Base-by-base conservation (phyloP, 2,888 invertebrate species). In the Suillia variegata region DNA sequence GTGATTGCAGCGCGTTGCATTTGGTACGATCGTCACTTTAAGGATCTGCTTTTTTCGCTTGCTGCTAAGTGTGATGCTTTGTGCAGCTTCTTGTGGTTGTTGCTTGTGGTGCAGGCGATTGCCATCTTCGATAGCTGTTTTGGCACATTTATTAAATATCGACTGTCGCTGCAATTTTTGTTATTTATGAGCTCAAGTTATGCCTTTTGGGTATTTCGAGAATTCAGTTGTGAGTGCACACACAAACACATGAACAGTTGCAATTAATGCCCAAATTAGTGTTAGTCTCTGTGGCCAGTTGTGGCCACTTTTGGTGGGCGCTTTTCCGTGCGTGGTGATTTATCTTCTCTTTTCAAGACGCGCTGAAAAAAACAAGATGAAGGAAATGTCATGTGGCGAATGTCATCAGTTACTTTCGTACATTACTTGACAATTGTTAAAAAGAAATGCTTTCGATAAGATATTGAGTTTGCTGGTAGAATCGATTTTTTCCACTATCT, bases 201-300 rank as follows among this genome's bases (percentile, higher is more conserved):
- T 71, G 71, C 73, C 71, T 71, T 72, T 74, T 71, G 74, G 73
- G 71, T 72, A 75, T 71, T 70, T 67, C 60, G 62, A 71, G 74
- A 74, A 71, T 70, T 64, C 63, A 64, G 64, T 60, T 61, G 66
- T 67, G 65, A 63, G 33, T 42, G 24, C 42, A 51, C 20, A 51
- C 51, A 56, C n/a, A n/a, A n/a, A n/a, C n/a, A n/a, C n/a, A n/a
- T n/a, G n/a, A n/a, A n/a, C n/a, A n/a, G n/a, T n/a, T 42, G 72
- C 71, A 72, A 74, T 72, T 72, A 72, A 74, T 72, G 72, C 74
- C 72, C 75, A 72, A 72, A 72, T 74, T 74, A 72, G 72, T 73
- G 72, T 65, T 72, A 17, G 24, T 45, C 17, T 34, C n/a, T n/a
- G n/a, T 48, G 17, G 18, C 17, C 45, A n/a, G n/a, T n/a, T n/a